Evolutionary conservation across 2,888 invertebrate species (phyloP).

Genomic region (Dryadula phaetusa): DNA sequence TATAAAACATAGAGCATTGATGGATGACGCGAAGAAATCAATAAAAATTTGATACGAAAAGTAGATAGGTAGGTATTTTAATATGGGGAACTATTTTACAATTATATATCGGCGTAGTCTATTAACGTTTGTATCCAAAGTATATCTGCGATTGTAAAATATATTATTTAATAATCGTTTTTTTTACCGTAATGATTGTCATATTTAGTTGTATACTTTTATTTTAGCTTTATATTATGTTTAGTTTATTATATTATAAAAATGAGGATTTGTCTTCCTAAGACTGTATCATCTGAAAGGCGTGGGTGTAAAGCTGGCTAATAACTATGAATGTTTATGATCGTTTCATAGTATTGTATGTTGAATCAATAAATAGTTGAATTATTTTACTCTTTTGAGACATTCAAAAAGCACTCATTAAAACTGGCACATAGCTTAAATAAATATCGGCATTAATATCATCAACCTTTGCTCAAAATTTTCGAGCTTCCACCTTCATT

Average conservation of each 20-base stretch:
- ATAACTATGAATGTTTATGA: slow-evolving; percentile 29
- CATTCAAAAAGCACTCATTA: slow-evolving; percentile 39
- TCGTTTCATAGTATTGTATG: slow-evolving; percentile 31
- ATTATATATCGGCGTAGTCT: slow-evolving; percentile 57
- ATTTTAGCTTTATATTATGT: slow-evolving; percentile 34
- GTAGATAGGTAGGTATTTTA: slow-evolving; percentile 83
- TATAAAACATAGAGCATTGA: slow-evolving; percentile 49
- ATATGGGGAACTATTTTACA: slow-evolving; percentile 78
- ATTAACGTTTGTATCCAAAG: slow-evolving; percentile 41
- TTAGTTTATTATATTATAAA: slow-evolving; percentile 36
- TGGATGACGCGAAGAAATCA: slow-evolving; percentile 59
- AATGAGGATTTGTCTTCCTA: slow-evolving; percentile 45
- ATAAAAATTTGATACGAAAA: slow-evolving; percentile 79
- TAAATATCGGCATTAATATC: slow-evolving; percentile 45
- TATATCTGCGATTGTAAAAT: slow-evolving; percentile 38
- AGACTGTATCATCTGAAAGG: slow-evolving; percentile 42
- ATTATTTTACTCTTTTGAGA: slow-evolving; percentile 25
- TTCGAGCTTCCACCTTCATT: slow-evolving; percentile 65
- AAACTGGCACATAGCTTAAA: slow-evolving; percentile 45
- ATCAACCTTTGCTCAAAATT: slow-evolving; percentile 69
- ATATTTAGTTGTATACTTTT: slow-evolving; percentile 37
- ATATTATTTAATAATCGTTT: slow-evolving; percentile 34
- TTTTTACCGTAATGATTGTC: slow-evolving; percentile 24
- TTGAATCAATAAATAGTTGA: slow-evolving; percentile 18
- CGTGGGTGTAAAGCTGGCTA: slow-evolving; percentile 39